Base-by-base conservation (phyloP, 2,797 vertebrate genomes). In the Pipistrellus kuhlii region DNA sequence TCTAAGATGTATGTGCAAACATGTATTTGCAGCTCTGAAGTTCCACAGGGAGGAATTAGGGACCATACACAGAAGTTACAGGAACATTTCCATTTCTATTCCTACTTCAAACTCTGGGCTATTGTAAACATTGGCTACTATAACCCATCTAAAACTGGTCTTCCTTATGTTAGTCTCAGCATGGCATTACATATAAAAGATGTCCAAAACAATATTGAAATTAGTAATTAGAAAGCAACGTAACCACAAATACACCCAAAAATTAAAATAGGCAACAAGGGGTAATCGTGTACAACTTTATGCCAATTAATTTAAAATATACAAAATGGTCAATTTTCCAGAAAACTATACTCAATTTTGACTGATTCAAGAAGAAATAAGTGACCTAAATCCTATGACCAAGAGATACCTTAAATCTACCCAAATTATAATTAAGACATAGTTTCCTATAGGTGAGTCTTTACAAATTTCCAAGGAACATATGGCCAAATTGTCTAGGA, bases 401-500 rank as follows among this genome's bases (percentile, higher is more conserved):
- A 32, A 72, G 10, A 75, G 86, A 92, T 71, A 32, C 8, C 35
- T 72, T 81, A 81, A 41, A 72, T 44, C 59, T 76, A 85, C 25
- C 23, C 41, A 87, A 73, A 78, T 89, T 71, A 85, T 72, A 71
- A 93, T 76, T 86, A 84, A 73, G 72, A 15, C 77, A 77, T 81
- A 46, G n/a, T 69, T 92, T 92, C 53, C 62, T 83, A 84, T 4
- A 85, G 21, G 21, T 38, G 71, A 83, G 3, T 64, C 32, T 93
- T 78, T 72, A 21, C 41, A 94, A 73, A 81, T 91, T 93, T 94
- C 57, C n/a, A 62, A 8, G 23, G 21, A 59, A 83, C 4, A 5
- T 23, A 69, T 55, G 82, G 30, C 89, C 25, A 48, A 72, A 14
- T 71, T 0, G 30, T 62, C 69, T 53, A 72, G 20, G 51, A 82